A percentile compares a stretch with the other conserved stretches of the same genome.
phyloP scores from a whole-genome alignment of 2,888 invertebrate species.

The Platynereis dumerilii region DNA sequence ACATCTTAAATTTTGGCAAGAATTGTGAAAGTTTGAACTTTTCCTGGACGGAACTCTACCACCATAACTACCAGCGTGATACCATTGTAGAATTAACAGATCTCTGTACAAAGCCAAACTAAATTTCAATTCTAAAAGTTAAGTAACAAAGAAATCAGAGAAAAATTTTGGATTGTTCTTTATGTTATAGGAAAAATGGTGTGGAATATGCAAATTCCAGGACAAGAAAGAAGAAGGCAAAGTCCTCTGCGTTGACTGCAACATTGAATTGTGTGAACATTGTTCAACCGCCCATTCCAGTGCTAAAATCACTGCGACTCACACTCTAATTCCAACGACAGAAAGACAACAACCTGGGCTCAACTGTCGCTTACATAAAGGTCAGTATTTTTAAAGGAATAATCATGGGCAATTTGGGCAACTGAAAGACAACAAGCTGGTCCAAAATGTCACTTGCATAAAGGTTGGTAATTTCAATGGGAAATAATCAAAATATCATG shows the following conservation, averaged over 20 bases:
- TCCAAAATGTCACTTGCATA: slow-evolving; percentile 34
- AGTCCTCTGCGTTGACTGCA: slow-evolving; percentile 36
- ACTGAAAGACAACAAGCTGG: background rate
- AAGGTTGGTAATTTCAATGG: too few species aligned
- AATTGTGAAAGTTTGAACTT: too few species aligned
- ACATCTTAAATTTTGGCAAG: too few species aligned
- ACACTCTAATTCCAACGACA: slow-evolving; percentile 33
- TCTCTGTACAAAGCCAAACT: too few species aligned
- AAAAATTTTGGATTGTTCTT: too few species aligned
- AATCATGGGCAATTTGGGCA: slow-evolving; percentile 21
- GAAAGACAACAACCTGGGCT: slow-evolving; percentile 10
- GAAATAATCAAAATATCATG: too few species aligned
- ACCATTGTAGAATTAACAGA: too few species aligned
- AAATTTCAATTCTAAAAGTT: too few species aligned
- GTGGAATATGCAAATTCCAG: slow-evolving; percentile 38
- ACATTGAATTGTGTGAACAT: slow-evolving; percentile 31
- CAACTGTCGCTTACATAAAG: slow-evolving; percentile 33
- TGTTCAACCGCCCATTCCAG: slow-evolving; percentile 28
- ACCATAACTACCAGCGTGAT: too few species aligned
- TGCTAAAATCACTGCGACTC: slow-evolving; percentile 34
- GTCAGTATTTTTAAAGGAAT: too few species aligned
- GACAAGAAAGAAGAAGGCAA: slow-evolving; percentile 17
- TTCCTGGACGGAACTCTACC: too few species aligned
- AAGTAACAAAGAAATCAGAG: too few species aligned
- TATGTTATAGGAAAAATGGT: slow-evolving; percentile 18